Evolutionary conservation across 2,888 invertebrate genomes (phyloP).

Genomic region (Catocala nupta): DNA sequence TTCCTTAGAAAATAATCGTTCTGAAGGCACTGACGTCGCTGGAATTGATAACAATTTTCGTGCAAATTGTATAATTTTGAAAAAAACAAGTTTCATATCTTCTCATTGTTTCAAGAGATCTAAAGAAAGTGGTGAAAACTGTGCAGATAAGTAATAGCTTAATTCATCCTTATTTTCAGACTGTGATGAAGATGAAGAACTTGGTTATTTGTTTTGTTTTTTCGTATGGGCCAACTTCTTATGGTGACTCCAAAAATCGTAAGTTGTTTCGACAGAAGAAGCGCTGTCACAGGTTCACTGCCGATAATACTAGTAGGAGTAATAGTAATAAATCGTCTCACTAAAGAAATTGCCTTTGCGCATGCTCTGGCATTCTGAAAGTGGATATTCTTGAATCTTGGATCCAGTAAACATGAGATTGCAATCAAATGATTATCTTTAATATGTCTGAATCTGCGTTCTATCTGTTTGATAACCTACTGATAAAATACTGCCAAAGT

Average conservation of each 20-base stretch:
- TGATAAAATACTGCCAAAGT: no score
- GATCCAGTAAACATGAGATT: no score
- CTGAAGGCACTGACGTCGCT: constrained; percentile 33
- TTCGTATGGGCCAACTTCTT: constrained; percentile 20
- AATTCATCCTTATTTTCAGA: constrained; percentile 8
- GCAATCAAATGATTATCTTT: no score
- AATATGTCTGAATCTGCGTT: no score
- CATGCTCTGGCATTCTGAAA: no score
- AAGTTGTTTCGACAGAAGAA: constrained; percentile 29
- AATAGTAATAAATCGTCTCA: constrained; percentile 31
- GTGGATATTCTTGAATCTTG: no score
- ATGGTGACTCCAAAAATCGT: constrained; percentile 35
- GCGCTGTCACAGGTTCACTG: constrained; percentile 27
- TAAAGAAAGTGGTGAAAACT: constrained; percentile 19
- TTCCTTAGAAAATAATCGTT: constrained; percentile 31
- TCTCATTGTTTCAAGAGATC: constrained; percentile 35
- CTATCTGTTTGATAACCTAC: no score
- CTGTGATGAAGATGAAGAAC: constrained; percentile 7
- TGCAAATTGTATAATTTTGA: constrained; percentile 16
- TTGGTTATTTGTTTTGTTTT: constrained; percentile 3
- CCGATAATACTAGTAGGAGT: constrained; percentile 20
- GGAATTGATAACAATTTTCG: constrained; percentile 24
- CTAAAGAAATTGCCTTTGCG: constrained; percentile 36
- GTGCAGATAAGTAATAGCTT: constrained; percentile 24
- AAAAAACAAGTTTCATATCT: constrained; percentile 18